Base-by-base conservation (phyloP, 2,113 vertebrate genomes). In the Noturus placidus region DNA sequence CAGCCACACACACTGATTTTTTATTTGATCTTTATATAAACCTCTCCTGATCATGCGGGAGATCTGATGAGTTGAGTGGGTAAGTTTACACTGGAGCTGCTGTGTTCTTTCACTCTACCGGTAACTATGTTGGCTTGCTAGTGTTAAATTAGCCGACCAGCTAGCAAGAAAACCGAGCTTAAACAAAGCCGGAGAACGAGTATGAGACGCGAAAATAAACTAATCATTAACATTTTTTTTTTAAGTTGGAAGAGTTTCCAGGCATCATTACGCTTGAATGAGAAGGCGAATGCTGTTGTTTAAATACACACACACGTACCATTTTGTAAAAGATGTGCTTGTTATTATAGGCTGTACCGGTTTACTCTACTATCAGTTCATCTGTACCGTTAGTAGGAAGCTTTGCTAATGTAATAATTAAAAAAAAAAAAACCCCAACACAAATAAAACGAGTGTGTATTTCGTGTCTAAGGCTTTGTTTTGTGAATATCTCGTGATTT, bases 21-120 rank as follows among this genome's bases (percentile, higher is more conserved):
- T 50, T n/a, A n/a, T n/a, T n/a, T n/a, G n/a, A n/a, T n/a, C n/a
- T n/a, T n/a, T n/a, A n/a, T n/a, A n/a, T n/a, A 10, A 59, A 20
- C 4, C 7, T 25, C 10, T 20, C 2, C 20, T 14, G 67, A 27
- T 33, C 80, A 61, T 65, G 85, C 10, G 20, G 54, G 2, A 67
- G 78, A 84, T n/a, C 83, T 56, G 20, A 65, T 84, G 88, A 89
- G 20, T 25, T 72, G 17, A 74, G 17, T 5, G 87, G 87, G 89
- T 90, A 50, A 90, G 87, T 84, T 82, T 63, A 83, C 54, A 78
- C 14, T 4, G 63, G 6, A 20, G 35, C 42, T 1, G 42, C 42
- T 65, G 54, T n/a, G 59, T 46, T 30, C 15, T 8, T 80, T 27
- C 35, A 50, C 46, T 42, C 4, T 56, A 7, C 4, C 27, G 63